Evolutionary conservation across 2,888 invertebrate genomes (phyloP).

Genomic region (Tetrapedia diversipes): DNA sequence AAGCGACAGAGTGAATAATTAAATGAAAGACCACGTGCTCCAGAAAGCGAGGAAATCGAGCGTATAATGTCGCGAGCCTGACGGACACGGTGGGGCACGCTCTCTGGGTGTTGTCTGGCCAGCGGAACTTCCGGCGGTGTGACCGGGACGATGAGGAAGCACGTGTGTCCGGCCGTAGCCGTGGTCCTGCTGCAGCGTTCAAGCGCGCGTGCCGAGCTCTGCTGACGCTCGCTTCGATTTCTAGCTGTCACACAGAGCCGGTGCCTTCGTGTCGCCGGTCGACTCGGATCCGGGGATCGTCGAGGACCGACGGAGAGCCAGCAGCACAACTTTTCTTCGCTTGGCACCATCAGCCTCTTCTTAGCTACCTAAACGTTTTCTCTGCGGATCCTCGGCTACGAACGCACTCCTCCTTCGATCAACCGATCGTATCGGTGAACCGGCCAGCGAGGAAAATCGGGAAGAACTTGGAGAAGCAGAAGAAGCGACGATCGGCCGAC

Average conservation of each 20-base stretch:
- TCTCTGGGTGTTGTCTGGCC: constrained; percentile 16
- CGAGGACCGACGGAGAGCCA: constrained; percentile 43
- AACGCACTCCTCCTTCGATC: too few relatives aligned
- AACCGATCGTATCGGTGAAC: too few relatives aligned
- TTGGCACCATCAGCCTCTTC: too few relatives aligned
- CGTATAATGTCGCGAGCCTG: constrained; percentile 65
- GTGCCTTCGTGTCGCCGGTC: constrained; percentile 46
- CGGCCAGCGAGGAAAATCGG: too few relatives aligned
- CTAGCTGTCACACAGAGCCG: constrained; percentile 24
- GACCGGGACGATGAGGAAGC: constrained; percentile 77
- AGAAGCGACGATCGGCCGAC: background rate
- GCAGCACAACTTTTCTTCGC: too few relatives aligned
- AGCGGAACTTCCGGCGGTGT: constrained; percentile 47
- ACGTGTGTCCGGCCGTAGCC: constrained; percentile 67
- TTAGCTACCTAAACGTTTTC: too few relatives aligned
- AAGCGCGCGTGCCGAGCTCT: constrained; percentile 68
- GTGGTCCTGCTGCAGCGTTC: constrained; percentile 51
- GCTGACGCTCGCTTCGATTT: constrained; percentile 76
- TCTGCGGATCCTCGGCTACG: constrained; percentile 8
- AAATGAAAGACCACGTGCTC: constrained; percentile 63
- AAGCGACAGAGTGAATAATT: background rate
- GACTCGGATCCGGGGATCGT: constrained; percentile 51
- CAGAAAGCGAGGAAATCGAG: constrained; percentile 5
- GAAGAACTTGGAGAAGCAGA: background rate
- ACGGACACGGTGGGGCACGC: constrained; percentile 44